Base-by-base conservation (phyloP, 2,797 vertebrate species). In the Eremophila alpestris region DNA sequence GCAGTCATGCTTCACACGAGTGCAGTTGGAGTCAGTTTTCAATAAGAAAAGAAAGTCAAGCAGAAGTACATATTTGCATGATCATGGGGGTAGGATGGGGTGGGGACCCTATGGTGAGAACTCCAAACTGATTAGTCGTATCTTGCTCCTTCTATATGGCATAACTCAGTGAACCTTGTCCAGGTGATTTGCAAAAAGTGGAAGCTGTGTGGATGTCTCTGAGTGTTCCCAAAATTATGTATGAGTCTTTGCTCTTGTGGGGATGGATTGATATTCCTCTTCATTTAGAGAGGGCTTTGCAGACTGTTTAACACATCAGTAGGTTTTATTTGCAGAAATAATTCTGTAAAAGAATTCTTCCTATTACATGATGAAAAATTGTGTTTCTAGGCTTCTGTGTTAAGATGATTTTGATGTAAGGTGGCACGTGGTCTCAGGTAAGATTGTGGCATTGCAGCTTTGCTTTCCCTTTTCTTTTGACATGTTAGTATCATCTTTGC, bases 381-480 rank as follows among this genome's bases (percentile, higher is more conserved):
- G 21, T 16, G 15, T 77, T 93, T 87, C 34, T 68, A 18, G 77
- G n/a, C 45, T 83, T 64, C 55, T 75, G 43, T 71, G 51, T 45
- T 41, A 59, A 77, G 30, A 40, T 70, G 40, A 54, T 84, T 38
- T 5, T 78, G 45, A 76, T 75, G 29, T 64, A 38, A 90, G 84
- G 29, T 60, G n/a, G 54, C 40, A 92, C 43, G 55, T 70, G 36
- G 43, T 27, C 75, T 84, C 45, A 71, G 41, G 49, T 58, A 68
- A n/a, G 29, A 2, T 27, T 49, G 56, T 51, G 51, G 41, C 67
- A 23, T 8, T 65, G 52, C 29, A 63, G 41, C 36, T 89, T 90
- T 67, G 38, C 69, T 89, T 91, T 91, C 29, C 14, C 15, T 88
- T 78, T 67, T 67, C 30, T 76, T 55, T 68, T 58, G 67, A 34